A percentile compares a stretch with the other conserved stretches of the same genome.
Conservation (phyloP, 2,797 vertebrate genomes). For the Sternotherus odoratus region DNA sequence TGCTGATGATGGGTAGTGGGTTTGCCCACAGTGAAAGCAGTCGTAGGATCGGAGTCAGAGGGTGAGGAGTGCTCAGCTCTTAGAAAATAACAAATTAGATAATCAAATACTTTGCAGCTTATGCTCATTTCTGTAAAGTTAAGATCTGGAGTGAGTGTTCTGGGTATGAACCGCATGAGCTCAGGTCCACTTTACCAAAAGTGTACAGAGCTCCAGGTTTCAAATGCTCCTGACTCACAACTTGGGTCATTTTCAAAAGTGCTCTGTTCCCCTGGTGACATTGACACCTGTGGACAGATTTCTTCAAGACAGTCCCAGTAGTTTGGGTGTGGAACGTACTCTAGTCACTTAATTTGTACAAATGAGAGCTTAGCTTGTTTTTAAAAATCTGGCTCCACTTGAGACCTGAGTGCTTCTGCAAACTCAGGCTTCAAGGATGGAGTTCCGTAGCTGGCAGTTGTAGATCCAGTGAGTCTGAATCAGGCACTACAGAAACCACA, state of each 20-base stretch:
- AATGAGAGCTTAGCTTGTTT: slow-evolving; percentile 70
- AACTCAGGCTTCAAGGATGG: not conserved
- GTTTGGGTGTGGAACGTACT: slow-evolving; percentile 67
- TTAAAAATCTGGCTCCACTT: slow-evolving; percentile 3
- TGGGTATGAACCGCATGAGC: slow-evolving; percentile 29
- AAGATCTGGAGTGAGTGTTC: slow-evolving; percentile 30
- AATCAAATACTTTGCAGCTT: no score
- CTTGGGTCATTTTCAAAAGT: slow-evolving; percentile 58
- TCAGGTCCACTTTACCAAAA: slow-evolving; percentile 29
- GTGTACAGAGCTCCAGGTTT: slow-evolving; percentile 14
- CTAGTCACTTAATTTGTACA: slow-evolving; percentile 65
- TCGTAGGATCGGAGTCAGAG: not conserved
- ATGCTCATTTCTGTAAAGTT: not conserved
- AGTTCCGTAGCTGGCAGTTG: not conserved
- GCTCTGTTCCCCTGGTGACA: not conserved
- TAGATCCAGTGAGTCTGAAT: not conserved
- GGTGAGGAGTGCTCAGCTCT: not conserved
- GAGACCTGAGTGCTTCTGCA: slow-evolving; percentile 18
- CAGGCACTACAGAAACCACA: not conserved
- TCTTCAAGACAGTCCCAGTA: slow-evolving; percentile 42
- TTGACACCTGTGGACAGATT: not conserved
- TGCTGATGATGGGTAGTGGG: rapidly evolving
- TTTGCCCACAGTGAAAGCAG: rapidly evolving
- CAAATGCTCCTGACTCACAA: slow-evolving; percentile 42
- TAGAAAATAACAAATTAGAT: no score